phyloP scores from a whole-genome alignment of 2,797 vertebrate genomes.

The Huso huso region DNA sequence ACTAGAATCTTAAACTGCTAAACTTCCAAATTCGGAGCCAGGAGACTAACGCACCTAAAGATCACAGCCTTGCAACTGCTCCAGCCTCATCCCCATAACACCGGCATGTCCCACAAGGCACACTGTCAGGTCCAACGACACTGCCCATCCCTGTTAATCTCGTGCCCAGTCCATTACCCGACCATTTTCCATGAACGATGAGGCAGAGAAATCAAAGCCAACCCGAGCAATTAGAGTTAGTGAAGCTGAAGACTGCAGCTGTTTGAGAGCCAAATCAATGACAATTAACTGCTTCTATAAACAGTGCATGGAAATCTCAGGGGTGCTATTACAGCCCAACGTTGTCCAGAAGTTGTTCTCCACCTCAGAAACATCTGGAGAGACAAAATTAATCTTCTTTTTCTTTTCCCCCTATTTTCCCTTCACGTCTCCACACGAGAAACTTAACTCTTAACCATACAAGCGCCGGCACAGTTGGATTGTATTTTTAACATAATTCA shows the following conservation, averaged over 20 bases:
- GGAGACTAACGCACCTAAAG: too few relatives aligned
- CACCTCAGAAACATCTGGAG: constrained; percentile 39
- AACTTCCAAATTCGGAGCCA: too few relatives aligned
- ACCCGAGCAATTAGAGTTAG: constrained; percentile 29
- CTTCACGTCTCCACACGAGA: neutral
- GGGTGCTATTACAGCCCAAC: constrained; percentile 45
- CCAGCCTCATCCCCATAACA: neutral
- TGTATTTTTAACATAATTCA: too few relatives aligned
- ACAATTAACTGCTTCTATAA: constrained; percentile 60
- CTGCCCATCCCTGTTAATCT: constrained; percentile 12
- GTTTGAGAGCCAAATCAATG: constrained; percentile 54
- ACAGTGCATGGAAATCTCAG: constrained; percentile 35
- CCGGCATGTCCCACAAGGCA: neutral
- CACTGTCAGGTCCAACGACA: constrained; percentile 15
- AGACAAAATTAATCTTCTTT: constrained; percentile 44
- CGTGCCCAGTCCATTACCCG: constrained; percentile 15
- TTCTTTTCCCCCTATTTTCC: constrained; percentile 18
- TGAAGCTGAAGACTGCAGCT: constrained; percentile 36
- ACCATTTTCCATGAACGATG: constrained; percentile 14
- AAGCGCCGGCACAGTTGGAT: too few relatives aligned
- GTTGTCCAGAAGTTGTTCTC: constrained; percentile 50
- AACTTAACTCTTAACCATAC: too few relatives aligned
- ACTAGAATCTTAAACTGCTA: too few relatives aligned
- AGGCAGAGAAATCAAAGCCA: constrained; percentile 25
- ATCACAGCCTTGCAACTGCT: too few relatives aligned